Percentiles rank a stretch among this genome's conserved stretches.
These are phyloP conservation scores for Chloroceryle aenea DNA, from an alignment of 2,113 vertebrate species.

Conservation along the genomic window DNA sequence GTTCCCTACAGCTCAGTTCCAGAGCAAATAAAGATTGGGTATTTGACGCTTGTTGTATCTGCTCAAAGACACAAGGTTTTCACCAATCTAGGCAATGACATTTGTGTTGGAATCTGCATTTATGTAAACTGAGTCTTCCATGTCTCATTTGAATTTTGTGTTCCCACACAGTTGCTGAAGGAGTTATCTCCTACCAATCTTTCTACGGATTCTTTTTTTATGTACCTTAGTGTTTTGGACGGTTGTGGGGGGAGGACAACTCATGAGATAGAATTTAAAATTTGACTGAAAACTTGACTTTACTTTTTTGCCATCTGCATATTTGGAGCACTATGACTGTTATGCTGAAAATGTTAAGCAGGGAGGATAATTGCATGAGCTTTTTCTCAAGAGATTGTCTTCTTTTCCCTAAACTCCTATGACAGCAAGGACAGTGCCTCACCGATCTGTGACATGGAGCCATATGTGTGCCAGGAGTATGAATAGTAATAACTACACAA, in stretches of 20 bases:
- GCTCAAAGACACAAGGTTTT: background rate
- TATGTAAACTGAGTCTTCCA: background rate
- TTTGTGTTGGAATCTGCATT: background rate
- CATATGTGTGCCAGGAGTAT: background rate
- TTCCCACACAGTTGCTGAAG: background rate
- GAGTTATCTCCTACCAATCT: background rate
- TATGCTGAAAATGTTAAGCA: background rate
- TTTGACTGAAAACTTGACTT: background rate
- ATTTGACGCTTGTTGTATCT: background rate
- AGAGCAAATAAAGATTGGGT: background rate
- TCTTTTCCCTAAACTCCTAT: background rate
- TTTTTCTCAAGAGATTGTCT: background rate
- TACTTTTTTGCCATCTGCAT: background rate
- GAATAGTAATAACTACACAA: background rate
- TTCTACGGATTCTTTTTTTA: background rate
- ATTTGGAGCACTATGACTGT: background rate
- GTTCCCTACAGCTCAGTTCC: background rate
- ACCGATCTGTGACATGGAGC: background rate
- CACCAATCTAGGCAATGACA: background rate
- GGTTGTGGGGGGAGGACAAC: rapidly evolving
- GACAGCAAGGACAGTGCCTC: background rate
- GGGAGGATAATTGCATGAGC: background rate
- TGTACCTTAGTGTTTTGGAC: background rate
- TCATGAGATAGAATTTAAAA: background rate
- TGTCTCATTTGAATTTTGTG: background rate